Percentiles rank a stretch among this genome's conserved stretches.
Conservation (phyloP, 2,797 vertebrate genomes). For the Crenuchus spilurus region DNA sequence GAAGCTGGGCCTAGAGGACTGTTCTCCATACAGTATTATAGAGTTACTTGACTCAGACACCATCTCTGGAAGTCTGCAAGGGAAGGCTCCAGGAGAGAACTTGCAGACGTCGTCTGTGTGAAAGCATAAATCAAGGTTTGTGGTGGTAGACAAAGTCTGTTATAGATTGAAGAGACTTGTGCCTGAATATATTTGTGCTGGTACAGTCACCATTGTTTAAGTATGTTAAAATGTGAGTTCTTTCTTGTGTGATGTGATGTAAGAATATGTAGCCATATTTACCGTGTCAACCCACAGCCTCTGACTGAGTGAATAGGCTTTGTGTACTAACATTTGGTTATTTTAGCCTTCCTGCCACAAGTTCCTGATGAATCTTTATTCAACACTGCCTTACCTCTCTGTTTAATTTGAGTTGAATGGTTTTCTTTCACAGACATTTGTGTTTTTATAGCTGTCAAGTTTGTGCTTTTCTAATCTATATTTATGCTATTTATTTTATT, state of each 20-base stretch:
- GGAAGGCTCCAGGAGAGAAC: constrained; percentile 80
- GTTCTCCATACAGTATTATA: constrained; percentile 95
- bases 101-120: constrained; percentile 91
- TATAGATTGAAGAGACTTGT: too few species aligned
- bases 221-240: constrained; percentile 1
- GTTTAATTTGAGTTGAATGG: background rate
- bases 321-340: background rate
- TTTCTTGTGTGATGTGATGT: constrained; percentile 15
- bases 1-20: constrained; percentile 94
- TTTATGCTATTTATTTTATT: constrained; percentile 54
- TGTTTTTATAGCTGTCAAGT: background rate
- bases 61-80: constrained; percentile 88
- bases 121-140: constrained; percentile 50
- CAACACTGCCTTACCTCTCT: background rate
- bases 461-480: background rate
- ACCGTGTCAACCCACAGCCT: background rate
- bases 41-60: constrained; percentile 96
- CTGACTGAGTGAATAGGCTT: background rate
- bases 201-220: background rate
- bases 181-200: too few species aligned
- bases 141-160: background rate
- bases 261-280: constrained; percentile 7
- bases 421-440: background rate
- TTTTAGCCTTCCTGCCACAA: background rate
- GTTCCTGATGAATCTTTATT: constrained; percentile 1